Conservation (phyloP, 2,113 vertebrate species). For the Spea bombifrons region DNA sequence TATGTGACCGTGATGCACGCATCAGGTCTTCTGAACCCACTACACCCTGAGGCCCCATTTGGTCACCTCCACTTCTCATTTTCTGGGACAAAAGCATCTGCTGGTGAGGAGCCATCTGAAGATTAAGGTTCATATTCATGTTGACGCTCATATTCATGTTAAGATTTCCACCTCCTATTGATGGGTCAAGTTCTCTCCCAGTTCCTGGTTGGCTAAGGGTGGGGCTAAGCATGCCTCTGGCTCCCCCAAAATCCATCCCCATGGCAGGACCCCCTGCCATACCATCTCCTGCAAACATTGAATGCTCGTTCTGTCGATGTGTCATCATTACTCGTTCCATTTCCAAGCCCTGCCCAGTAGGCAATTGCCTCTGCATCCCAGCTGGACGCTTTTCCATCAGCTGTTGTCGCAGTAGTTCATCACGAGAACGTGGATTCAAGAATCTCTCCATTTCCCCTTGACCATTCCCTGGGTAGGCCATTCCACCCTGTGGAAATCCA, state of each 20-base stretch:
- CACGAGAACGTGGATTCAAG: slow-evolving; percentile 74
- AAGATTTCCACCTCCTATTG: slow-evolving; percentile 75
- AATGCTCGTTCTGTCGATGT: slow-evolving; percentile 73
- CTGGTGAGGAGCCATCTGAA: slow-evolving; percentile 82
- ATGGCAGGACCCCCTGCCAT: slow-evolving; percentile 56
- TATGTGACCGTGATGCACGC: slow-evolving; percentile 74
- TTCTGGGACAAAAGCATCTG: slow-evolving; percentile 89
- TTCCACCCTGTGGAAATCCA: slow-evolving; percentile 71
- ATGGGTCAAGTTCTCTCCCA: slow-evolving; percentile 81
- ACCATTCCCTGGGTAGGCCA: slow-evolving; percentile 71
- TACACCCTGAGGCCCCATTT: slow-evolving; percentile 66
- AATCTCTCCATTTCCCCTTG: slow-evolving; percentile 82
- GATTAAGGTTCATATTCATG: slow-evolving; percentile 82
- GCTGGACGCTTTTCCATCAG: slow-evolving; percentile 82
- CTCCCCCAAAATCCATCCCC: slow-evolving; percentile 82
- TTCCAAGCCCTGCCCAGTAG: slow-evolving; percentile 70
- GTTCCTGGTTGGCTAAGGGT: slow-evolving; percentile 71
- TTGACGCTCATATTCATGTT: slow-evolving; percentile 83
- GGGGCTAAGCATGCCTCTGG: slow-evolving; percentile 82
- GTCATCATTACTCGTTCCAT: slow-evolving; percentile 81
- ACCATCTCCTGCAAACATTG: slow-evolving; percentile 70
- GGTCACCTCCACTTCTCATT: slow-evolving; percentile 72
- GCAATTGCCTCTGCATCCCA: slow-evolving; percentile 74
- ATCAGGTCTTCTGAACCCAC: slow-evolving; percentile 79
- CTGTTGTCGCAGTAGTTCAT: slow-evolving; percentile 88